Conservation (phyloP, 2,113 vertebrate genomes). For the Tenrec ecaudatus region DNA sequence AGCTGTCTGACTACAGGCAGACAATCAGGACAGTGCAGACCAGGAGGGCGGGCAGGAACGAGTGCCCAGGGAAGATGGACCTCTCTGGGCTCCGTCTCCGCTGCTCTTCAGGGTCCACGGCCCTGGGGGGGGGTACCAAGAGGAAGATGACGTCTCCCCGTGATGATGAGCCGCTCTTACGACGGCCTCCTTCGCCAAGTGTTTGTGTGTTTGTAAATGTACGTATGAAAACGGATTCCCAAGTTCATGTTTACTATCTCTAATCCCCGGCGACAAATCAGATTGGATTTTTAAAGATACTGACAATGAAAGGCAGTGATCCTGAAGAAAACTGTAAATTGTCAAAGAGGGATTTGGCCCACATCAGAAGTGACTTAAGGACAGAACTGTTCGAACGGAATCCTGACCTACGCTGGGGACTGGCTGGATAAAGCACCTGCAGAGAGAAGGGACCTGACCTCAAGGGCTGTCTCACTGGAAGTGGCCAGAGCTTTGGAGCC, state of each 20-base stretch:
- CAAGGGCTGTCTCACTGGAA: too few relatives aligned
- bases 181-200: background rate
- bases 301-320: background rate
- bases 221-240: background rate
- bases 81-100: background rate
- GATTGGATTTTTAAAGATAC: background rate
- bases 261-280: background rate
- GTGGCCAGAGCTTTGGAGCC: too few relatives aligned
- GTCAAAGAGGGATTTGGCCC: background rate
- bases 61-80: background rate
- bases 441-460: too few relatives aligned
- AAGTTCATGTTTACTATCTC: background rate
- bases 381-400: too few relatives aligned
- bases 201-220: background rate
- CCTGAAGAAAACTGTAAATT: background rate
- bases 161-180: background rate
- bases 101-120: accelerated
- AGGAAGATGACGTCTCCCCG: background rate
- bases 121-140: background rate
- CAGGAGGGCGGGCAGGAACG: background rate
- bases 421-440: too few relatives aligned
- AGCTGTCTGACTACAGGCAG: background rate
- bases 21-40: background rate
- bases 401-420: too few relatives aligned
- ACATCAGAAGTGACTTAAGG: background rate